Conservation (phyloP, 2,888 invertebrate genomes). For the Chrysolina oricalcia region DNA sequence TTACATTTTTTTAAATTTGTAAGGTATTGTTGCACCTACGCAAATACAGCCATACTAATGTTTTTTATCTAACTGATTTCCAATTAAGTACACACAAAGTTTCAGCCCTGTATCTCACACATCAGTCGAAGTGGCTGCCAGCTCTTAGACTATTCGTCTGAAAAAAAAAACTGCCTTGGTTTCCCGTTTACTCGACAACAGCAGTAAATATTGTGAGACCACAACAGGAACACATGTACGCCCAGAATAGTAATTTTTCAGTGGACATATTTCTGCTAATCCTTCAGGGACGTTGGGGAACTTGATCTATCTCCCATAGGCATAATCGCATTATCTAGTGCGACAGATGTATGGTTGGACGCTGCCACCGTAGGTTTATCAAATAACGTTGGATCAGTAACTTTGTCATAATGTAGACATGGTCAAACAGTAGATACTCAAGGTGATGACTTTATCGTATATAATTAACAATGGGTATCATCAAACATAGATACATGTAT, state of each 20-base stretch:
- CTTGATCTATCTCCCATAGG: conserved; percentile 23
- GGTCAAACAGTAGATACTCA: not conserved
- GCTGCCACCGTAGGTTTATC: conserved; percentile 39
- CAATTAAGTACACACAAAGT: no score
- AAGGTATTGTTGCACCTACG: no score
- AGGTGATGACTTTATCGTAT: not conserved
- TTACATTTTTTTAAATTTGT: no score
- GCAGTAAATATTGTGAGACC: not conserved
- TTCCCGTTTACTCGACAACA: not conserved
- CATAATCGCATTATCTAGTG: conserved; percentile 46
- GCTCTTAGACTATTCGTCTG: no score
- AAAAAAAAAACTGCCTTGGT: not conserved
- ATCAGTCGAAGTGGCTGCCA: no score
- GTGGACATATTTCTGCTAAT: conserved; percentile 29
- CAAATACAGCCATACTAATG: no score
- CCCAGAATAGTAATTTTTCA: conserved; percentile 35
- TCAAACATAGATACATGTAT: no score
- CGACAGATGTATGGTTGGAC: conserved; percentile 49
- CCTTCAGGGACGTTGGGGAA: conserved; percentile 33
- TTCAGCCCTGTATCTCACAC: no score
- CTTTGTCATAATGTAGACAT: conserved; percentile 41
- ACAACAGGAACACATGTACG: not conserved
- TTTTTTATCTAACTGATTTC: no score
- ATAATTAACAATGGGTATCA: no score
- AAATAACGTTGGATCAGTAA: conserved; percentile 43